Evolutionary conservation across 1,140 invertebrate genomes (phyloP).

Genomic region (Sipha flava): DNA sequence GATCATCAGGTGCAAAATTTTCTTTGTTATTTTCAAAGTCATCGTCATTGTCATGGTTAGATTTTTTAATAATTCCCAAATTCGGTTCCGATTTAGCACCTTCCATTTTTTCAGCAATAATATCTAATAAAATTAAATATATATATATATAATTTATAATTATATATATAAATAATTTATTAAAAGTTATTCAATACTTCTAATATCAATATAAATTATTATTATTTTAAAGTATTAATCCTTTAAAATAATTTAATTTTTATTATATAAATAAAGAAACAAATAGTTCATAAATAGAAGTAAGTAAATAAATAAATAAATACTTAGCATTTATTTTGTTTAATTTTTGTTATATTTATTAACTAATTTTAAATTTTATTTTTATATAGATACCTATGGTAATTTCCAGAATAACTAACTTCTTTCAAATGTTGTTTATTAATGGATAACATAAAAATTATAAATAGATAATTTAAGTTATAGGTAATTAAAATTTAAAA

Average conservation of each 20-base stretch:
- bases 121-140: not conserved
- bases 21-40: not conserved
- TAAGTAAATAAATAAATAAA: no score
- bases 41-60: not conserved
- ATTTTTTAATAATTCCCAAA: not conserved
- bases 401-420: not conserved
- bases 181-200: not conserved
- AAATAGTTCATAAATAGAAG: no score
- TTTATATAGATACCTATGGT: no score
- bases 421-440: not conserved
- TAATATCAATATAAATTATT: not conserved
- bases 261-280: no score
- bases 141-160: not conserved
- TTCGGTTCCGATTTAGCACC: slow-evolving; percentile 20
- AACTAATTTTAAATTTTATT: no score
- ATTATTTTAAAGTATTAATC: no score
- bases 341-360: no score
- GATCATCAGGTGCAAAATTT: slow-evolving; percentile 6
- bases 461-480: not conserved
- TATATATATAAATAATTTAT: no score
- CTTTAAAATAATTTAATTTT: no score
- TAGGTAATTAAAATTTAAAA: not conserved
- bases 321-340: no score
- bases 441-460: no score
- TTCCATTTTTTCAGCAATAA: slow-evolving; percentile 1